Base-by-base conservation (phyloP, 2,797 vertebrate species). In the Hippoglossus hippoglossus region DNA sequence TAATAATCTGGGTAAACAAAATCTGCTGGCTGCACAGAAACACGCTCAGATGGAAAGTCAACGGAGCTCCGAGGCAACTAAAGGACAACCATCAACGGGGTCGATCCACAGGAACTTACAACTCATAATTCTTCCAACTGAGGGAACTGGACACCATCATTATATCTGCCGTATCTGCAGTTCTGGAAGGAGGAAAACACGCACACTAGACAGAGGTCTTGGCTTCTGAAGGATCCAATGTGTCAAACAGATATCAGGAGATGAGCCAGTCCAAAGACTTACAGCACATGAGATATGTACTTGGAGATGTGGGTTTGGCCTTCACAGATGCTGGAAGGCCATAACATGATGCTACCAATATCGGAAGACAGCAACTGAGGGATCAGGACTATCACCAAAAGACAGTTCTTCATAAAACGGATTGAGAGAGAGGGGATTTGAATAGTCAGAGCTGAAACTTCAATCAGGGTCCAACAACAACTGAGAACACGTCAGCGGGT, bases 1-100 rank as follows among this genome's bases (percentile, higher is more conserved):
- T 89, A 95, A 94, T 92, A 95, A 93, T 94, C 88, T 80, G 89
- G 92, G 94, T 95, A 96, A 97, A 96, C 95, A 96, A 95, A 96
- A 96, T 96, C 87, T 95, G 96, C 95, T 96, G 93, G 93, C 92
- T 95, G 94, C 92, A 95, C 94, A 96, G 94, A 95, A 94, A 85
- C 91, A 84, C 83, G 90, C 93, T 81, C 64, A 25, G 58, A 87
- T 85, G 88, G 87, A 90, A 88, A 77, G 67, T 78, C 54, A 36
- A 66, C 21, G 66, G 58, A 50, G 73, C 68, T 68, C 39, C 11
- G 56, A 91, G 82, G 87, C 71, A 79, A 81, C 65, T 47, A 60
- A 73, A 87, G 71, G 83, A 86, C 76, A 82, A 59, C 60, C 62
- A 81, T 79, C 60, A 57, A 82, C 19, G 4, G 53, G 71, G 46